phyloP scores from a whole-genome alignment of 37 sponge, comb jelly and placozoan genomes.

The Aphrocallistes beatrix region DNA sequence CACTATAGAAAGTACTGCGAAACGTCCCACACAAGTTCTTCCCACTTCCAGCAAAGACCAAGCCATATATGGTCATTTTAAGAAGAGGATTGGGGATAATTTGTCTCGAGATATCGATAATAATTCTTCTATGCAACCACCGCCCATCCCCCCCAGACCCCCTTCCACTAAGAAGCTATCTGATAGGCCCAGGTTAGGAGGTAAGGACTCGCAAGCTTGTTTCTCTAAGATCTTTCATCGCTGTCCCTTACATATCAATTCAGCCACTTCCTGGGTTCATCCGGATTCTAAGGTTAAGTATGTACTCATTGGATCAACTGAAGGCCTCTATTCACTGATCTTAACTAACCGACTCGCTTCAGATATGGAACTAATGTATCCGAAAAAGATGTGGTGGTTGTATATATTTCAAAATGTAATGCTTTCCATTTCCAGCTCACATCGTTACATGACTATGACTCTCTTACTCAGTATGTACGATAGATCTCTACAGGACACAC shows the following conservation, averaged over 20 bases:
- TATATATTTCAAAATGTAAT: no score
- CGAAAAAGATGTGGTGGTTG: no score
- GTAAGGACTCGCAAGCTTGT: conserved; percentile 33
- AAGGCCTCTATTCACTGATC: conserved; percentile 65
- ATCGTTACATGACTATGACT: no score
- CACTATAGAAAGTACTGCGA: background rate
- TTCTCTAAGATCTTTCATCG: conserved; percentile 85
- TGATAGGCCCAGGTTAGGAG: background rate
- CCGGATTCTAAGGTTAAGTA: conserved; percentile 41
- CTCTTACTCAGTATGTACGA: no score
- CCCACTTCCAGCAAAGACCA: background rate
- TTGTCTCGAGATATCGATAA: no score
- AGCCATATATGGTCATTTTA: no score
- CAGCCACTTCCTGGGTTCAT: conserved; percentile 54
- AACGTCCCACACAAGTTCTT: background rate
- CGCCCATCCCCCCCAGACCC: background rate
- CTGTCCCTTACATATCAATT: conserved; percentile 67
- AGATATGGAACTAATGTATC: conserved; percentile 62
- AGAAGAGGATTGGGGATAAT: no score
- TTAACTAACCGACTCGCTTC: conserved; percentile 44
- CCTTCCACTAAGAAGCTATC: background rate
- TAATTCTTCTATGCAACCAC: background rate
- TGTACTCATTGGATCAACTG: conserved; percentile 62
- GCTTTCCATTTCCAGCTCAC: no score
- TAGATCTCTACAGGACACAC: no score